These are phyloP conservation scores for Oreonectes daqikongensis DNA, from an alignment of 2,797 vertebrate genomes.

Conservation along the genomic window DNA sequence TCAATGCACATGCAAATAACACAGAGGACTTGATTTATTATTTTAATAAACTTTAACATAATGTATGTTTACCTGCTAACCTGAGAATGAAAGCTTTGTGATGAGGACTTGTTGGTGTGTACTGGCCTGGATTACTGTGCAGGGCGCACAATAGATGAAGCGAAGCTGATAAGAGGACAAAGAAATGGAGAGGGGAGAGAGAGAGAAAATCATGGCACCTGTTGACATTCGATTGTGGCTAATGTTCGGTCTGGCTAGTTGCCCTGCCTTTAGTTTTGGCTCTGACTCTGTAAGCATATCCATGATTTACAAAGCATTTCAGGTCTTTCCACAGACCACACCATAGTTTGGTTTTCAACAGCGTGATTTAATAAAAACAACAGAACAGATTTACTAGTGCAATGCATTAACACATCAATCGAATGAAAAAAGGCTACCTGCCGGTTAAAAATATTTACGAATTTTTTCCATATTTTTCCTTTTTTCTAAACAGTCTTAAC, in stretches of 20 bases:
- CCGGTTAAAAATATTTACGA: neutral
- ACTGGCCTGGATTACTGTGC: neutral
- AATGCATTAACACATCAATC: conserved; percentile 2
- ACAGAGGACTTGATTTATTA: conserved; percentile 20
- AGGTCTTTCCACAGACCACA: conserved; percentile 14
- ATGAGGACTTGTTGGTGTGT: conserved; percentile 7
- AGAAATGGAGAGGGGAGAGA: neutral
- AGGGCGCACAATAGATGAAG: conserved; percentile 9
- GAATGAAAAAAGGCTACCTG: neutral
- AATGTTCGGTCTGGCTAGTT: conserved; percentile 11
- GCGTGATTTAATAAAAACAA: conserved; percentile 33
- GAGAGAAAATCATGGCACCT: conserved; percentile 19
- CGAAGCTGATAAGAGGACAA: conserved; percentile 4
- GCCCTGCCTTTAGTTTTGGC: conserved; percentile 14
- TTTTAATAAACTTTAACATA: neutral
- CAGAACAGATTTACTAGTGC: conserved; percentile 8
- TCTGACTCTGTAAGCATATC: neutral
- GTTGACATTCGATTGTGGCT: conserved; percentile 22
- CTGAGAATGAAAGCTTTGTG: conserved; percentile 1
- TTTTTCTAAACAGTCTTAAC: neutral
- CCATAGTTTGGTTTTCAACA: conserved; percentile 3
- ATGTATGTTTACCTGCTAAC: conserved; percentile 12
- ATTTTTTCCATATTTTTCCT: conserved; percentile 8
- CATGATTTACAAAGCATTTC: conserved; percentile 18
- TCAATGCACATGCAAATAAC: conserved; percentile 9